Evolutionary conservation across 2,888 invertebrate species (phyloP).

Genomic region (Limenitis camilla): DNA sequence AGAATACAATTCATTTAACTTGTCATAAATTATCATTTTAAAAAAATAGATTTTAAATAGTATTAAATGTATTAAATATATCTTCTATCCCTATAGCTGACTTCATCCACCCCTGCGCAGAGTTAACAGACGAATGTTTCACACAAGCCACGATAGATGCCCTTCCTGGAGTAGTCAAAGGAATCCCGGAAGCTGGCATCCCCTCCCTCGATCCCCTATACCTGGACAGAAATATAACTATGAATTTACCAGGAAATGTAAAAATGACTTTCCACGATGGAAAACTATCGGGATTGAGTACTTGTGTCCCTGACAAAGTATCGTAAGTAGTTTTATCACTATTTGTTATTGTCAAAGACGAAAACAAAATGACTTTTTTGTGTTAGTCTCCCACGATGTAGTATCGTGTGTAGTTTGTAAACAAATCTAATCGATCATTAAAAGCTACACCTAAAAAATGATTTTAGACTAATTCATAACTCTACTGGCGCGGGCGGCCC

Average conservation of each 20-base stretch:
- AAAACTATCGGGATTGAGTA: conserved; percentile 51
- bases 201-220: conserved; percentile 55
- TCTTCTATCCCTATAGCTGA: conserved; percentile 43
- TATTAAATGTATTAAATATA: background rate
- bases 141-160: conserved; percentile 62
- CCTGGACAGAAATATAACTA: conserved; percentile 60
- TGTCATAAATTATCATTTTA: too few species aligned
- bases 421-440: too few species aligned
- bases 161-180: conserved; percentile 60
- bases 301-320: conserved; percentile 61
- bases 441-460: too few species aligned
- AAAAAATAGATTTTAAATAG: background rate
- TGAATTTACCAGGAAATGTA: conserved; percentile 59
- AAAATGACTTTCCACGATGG: conserved; percentile 68
- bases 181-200: conserved; percentile 60
- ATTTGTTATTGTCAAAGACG: background rate
- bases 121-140: conserved; percentile 61
- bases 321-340: conserved; percentile 47
- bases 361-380: background rate
- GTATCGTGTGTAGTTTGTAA: too few species aligned
- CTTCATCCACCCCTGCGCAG: conserved; percentile 62
- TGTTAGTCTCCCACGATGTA: background rate
- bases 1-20: too few species aligned
- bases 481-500: too few species aligned
- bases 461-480: too few species aligned